Conservation (phyloP, 2,797 vertebrate species). For the Falco novaeseelandiae region DNA sequence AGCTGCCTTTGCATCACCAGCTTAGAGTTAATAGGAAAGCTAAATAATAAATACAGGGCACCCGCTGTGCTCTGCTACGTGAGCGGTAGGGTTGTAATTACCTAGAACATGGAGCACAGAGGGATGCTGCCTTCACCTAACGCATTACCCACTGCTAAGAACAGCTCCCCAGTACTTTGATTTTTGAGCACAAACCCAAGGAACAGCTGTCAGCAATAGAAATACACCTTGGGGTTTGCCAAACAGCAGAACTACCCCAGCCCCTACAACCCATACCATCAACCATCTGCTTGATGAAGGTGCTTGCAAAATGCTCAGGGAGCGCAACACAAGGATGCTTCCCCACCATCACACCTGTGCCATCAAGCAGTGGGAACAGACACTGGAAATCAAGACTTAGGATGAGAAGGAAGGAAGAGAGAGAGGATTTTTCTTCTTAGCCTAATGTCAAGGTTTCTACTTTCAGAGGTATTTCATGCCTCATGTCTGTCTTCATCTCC, state of each 20-base stretch:
- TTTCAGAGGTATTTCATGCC: background rate
- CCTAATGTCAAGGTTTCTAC: background rate
- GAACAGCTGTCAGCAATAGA: slow-evolving; percentile 23
- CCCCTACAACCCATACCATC: fast-evolving
- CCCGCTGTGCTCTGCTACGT: slow-evolving; percentile 53
- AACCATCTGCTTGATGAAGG: background rate
- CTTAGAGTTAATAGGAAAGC: slow-evolving; percentile 36
- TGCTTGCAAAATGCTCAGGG: background rate
- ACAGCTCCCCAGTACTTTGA: background rate
- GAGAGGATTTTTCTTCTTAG: background rate
- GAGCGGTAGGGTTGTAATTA: slow-evolving; percentile 65
- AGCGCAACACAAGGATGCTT: background rate
- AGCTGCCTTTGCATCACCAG: slow-evolving; percentile 35
- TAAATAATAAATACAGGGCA: slow-evolving; percentile 52
- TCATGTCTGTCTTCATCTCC: background rate
- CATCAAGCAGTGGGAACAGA: fast-evolving
- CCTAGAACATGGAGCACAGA: slow-evolving; percentile 71
- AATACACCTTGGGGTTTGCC: background rate
- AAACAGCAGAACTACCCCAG: background rate
- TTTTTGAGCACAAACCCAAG: background rate
- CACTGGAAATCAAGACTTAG: fast-evolving
- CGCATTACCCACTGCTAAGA: background rate
- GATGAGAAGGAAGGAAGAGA: background rate
- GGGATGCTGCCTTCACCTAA: slow-evolving; percentile 59
- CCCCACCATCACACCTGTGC: background rate